Evolutionary conservation across 2,113 vertebrate species (phyloP).

Genomic region (Vidua chalybeata): DNA sequence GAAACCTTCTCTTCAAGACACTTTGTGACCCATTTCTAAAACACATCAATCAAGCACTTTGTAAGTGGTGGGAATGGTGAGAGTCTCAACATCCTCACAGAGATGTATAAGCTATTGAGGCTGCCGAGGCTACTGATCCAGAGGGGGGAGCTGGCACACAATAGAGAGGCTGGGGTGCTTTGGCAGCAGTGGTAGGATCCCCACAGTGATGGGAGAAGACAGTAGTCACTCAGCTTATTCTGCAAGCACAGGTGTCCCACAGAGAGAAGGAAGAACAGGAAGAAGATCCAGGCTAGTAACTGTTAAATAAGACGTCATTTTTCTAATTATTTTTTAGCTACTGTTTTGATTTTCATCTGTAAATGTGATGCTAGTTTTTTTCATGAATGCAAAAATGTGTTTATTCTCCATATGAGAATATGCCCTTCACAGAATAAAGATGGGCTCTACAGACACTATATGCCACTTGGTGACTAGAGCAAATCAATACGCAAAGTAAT

Average conservation of each 20-base stretch:
- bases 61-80: neutral
- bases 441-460: neutral
- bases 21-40: neutral
- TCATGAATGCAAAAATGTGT: neutral
- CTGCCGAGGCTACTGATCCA: neutral
- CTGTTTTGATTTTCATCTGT: neutral
- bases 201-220: neutral
- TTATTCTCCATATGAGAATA: neutral
- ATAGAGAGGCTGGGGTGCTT: neutral
- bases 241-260: neutral
- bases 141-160: neutral
- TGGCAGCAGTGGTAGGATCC: neutral
- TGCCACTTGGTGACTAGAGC: neutral
- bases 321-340: neutral
- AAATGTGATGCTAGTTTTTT: neutral
- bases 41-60: neutral
- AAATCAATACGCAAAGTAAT: neutral
- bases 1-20: neutral
- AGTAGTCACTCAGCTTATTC: neutral
- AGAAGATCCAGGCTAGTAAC: neutral
- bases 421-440: neutral
- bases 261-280: neutral
- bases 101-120: neutral
- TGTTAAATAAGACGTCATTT: neutral
- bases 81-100: neutral